phyloP scores from a whole-genome alignment of 2,113 vertebrate genomes.

The Myiopsitta monachus region DNA sequence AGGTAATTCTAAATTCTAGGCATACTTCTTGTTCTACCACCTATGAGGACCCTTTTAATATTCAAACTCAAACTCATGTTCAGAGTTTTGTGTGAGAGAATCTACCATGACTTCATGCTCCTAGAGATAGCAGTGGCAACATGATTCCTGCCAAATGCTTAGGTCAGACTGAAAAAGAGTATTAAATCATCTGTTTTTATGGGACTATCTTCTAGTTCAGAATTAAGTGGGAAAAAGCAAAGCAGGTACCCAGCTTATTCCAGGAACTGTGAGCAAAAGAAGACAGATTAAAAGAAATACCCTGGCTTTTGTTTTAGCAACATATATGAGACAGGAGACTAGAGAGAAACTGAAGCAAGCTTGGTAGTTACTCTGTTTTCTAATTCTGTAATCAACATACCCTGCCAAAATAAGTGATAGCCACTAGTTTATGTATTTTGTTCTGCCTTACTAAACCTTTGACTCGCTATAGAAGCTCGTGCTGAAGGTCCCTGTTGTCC shows the following conservation, averaged over 20 bases:
- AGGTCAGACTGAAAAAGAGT: slow-evolving; percentile 29
- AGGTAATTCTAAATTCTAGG: slow-evolving; percentile 44
- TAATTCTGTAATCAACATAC: background rate
- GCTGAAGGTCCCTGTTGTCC: background rate
- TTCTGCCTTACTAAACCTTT: background rate
- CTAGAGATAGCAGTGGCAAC: slow-evolving; percentile 22
- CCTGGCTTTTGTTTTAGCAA: background rate
- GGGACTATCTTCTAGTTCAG: slow-evolving; percentile 10
- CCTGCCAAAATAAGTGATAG: background rate
- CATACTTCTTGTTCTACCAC: slow-evolving; percentile 22
- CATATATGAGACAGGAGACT: background rate
- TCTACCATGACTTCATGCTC: slow-evolving; percentile 2
- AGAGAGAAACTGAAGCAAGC: background rate
- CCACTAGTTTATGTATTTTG: background rate
- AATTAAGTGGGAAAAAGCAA: background rate
- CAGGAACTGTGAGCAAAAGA: background rate
- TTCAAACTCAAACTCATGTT: background rate
- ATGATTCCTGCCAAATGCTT: background rate
- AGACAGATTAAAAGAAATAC: background rate
- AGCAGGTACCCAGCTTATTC: background rate
- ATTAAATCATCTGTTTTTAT: slow-evolving; percentile 19
- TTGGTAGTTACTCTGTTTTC: background rate
- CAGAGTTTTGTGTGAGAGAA: slow-evolving; percentile 14
- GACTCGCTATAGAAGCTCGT: background rate
- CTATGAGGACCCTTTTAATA: slow-evolving; percentile 11